phyloP scores from a whole-genome alignment of 2,113 vertebrate species.

The Planiliza haematocheilus region DNA sequence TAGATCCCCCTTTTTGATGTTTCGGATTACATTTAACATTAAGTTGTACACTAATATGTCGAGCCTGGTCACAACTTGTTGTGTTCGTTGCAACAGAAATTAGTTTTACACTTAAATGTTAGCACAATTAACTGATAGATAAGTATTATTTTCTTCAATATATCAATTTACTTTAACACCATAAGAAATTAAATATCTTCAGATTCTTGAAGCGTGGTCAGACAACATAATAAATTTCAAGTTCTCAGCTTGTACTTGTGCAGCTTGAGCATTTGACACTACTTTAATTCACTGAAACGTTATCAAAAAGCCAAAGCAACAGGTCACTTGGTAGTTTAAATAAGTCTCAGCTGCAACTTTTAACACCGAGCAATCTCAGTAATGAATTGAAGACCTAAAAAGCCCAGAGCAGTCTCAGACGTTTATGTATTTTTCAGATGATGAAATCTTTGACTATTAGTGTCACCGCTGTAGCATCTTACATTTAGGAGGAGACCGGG shows the following conservation, averaged over 20 bases:
- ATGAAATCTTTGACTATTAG: conserved; percentile 43
- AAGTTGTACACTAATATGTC: background rate
- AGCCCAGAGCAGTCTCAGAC: background rate
- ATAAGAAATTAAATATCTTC: background rate
- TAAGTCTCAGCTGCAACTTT: background rate
- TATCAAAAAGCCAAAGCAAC: background rate
- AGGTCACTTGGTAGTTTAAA: background rate
- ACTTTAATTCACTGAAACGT: background rate
- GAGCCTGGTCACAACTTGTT: background rate
- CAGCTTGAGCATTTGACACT: background rate
- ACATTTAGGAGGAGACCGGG: background rate
- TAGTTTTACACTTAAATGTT: background rate
- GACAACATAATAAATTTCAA: background rate
- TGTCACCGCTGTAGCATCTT: background rate
- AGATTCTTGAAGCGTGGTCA: background rate
- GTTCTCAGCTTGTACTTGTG: background rate
- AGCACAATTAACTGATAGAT: too few species aligned
- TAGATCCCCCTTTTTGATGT: background rate
- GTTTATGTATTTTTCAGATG: background rate
- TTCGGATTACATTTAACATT: background rate
- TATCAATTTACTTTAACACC: background rate
- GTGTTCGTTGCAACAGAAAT: background rate
- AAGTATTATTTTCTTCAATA: too few species aligned
- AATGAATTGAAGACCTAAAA: background rate
- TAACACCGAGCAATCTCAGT: background rate